phyloP scores from a whole-genome alignment of 2,888 invertebrate species.

The Coenonympha glycerion region DNA sequence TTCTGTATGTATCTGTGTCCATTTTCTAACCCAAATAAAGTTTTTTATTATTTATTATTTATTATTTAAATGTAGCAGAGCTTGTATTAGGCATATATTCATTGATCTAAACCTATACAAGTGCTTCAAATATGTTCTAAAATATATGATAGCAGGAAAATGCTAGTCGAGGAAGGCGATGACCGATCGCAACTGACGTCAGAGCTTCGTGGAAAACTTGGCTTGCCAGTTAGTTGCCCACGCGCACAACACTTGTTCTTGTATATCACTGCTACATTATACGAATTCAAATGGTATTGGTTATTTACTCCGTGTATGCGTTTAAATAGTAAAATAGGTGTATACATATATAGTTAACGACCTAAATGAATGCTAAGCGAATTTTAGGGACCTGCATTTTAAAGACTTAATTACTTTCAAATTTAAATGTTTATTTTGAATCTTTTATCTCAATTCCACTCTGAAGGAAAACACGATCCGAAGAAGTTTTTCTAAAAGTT shows the following conservation, averaged over 20 bases:
- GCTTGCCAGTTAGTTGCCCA: too few species aligned
- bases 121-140: neutral
- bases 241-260: conserved; percentile 26
- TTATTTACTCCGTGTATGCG: conserved; percentile 1
- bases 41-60: too few species aligned
- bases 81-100: neutral
- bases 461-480: too few species aligned
- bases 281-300: conserved; percentile 12
- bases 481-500: too few species aligned
- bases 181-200: conserved; percentile 55
- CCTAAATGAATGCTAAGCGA: too few species aligned
- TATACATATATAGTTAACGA: neutral
- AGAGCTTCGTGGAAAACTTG: conserved; percentile 62
- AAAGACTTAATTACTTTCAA: too few species aligned
- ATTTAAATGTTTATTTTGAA: too few species aligned
- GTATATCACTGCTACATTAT: conserved; percentile 18
- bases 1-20: too few species aligned
- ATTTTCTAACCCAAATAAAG: too few species aligned
- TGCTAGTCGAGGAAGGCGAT: conserved; percentile 45
- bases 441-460: too few species aligned
- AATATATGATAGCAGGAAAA: conserved; percentile 48
- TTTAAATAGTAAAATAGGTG: neutral
- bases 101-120: neutral
- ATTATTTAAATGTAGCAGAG: too few species aligned
- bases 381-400: too few species aligned